Percentiles rank a stretch among this genome's conserved stretches.
Evolutionary conservation across 1,140 invertebrate genomes (phyloP).

Genomic region (Drosophila kohkoa): DNA sequence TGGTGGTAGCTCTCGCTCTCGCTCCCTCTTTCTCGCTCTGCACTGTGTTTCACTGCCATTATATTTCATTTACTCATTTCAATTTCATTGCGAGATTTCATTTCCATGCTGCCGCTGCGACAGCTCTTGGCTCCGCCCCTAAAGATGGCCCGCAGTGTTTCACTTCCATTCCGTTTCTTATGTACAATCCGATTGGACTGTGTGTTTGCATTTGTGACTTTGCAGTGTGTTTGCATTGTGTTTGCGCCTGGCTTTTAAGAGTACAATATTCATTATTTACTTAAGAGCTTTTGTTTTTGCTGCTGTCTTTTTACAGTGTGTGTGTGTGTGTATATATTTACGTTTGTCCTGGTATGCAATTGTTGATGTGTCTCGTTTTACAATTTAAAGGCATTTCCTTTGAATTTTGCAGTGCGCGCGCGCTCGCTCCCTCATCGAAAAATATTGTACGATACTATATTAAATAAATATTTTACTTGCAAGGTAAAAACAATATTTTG

Average conservation of each 20-base stretch:
- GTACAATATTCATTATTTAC: slow-evolving; percentile 72
- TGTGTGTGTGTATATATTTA: slow-evolving; percentile 33
- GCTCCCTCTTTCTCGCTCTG: slow-evolving; percentile 24
- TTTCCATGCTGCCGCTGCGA: slow-evolving; percentile 47
- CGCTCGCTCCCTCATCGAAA: slow-evolving; percentile 36
- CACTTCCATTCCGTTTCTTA: slow-evolving; percentile 63
- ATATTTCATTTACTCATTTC: slow-evolving; percentile 66
- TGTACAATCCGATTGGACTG: slow-evolving; percentile 51
- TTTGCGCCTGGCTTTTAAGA: slow-evolving; percentile 49
- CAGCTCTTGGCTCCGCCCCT: slow-evolving; percentile 54
- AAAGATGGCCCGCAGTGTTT: slow-evolving; percentile 61
- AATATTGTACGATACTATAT: slow-evolving; percentile 71
- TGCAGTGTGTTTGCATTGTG: slow-evolving; percentile 40
- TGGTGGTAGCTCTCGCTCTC: slow-evolving; percentile 21
- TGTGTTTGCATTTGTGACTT: slow-evolving; percentile 38
- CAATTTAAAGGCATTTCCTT: slow-evolving; percentile 81
- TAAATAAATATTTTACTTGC: slow-evolving; percentile 82
- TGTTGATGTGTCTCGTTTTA: slow-evolving; percentile 82
- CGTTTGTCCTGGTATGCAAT: slow-evolving; percentile 59
- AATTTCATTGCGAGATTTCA: slow-evolving; percentile 64
- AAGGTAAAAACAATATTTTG: slow-evolving; percentile 83
- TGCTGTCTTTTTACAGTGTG: slow-evolving; percentile 1
- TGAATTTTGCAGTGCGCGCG: slow-evolving; percentile 51
- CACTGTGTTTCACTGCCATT: slow-evolving; percentile 54
- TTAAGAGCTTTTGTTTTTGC: slow-evolving; percentile 64